A percentile compares a stretch with the other conserved stretches of the same genome.
Evolutionary conservation across 2,113 vertebrate genomes (phyloP).

Genomic region (Larimichthys polyactis): DNA sequence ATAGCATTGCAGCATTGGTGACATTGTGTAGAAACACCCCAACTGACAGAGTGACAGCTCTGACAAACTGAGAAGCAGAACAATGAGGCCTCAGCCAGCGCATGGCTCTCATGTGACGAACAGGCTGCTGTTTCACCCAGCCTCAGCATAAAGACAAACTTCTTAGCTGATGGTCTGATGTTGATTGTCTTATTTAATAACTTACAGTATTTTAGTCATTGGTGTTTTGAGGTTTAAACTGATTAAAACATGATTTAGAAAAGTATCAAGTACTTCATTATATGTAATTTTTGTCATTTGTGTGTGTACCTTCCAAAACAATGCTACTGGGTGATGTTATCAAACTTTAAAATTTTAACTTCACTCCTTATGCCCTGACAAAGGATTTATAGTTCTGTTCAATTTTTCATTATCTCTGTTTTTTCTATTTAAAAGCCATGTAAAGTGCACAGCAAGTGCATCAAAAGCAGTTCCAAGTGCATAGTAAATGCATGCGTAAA

Average conservation of each 20-base stretch:
- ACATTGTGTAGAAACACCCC: no score
- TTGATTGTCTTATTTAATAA: not conserved
- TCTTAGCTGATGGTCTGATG: constrained; percentile 10
- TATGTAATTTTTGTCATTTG: not conserved
- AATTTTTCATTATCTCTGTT: not conserved
- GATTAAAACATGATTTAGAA: not conserved
- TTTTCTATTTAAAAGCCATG: not conserved
- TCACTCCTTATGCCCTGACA: not conserved
- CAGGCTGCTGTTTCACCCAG: constrained; percentile 26
- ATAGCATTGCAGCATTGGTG: no score
- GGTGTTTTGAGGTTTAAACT: not conserved
- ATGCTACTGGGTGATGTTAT: not conserved
- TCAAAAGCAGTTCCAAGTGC: constrained; percentile 4
- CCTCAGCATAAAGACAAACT: constrained; percentile 28
- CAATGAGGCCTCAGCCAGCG: constrained; percentile 32
- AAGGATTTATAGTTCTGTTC: not conserved
- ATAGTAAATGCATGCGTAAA: constrained; percentile 3
- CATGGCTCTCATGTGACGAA: constrained; percentile 65
- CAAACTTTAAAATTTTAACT: not conserved
- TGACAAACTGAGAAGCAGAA: constrained; percentile 12
- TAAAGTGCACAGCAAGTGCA: not conserved
- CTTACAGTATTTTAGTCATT: not conserved
- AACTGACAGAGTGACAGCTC: not conserved
- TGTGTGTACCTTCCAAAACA: not conserved
- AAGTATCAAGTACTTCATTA: not conserved